Conservation (phyloP, 2,113 vertebrate genomes). For the Pseudorasbora parva region DNA sequence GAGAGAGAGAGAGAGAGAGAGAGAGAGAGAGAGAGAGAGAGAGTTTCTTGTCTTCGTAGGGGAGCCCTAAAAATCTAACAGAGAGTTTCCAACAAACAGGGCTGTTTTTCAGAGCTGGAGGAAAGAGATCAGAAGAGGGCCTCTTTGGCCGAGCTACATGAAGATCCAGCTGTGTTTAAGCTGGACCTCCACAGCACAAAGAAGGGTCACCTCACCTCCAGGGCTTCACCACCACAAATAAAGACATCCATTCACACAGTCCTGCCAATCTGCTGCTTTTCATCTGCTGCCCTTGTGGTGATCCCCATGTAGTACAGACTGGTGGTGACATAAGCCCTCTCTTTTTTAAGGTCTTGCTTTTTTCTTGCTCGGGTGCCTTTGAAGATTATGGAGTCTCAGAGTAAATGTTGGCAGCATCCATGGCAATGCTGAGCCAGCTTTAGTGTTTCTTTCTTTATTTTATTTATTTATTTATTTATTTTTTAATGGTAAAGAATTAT, state of each 20-base stretch:
- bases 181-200: constrained; percentile 49
- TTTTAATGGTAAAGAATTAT: not conserved
- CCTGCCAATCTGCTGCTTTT: constrained; percentile 26
- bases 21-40: not conserved
- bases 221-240: constrained; percentile 33
- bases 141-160: constrained; percentile 49
- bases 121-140: constrained; percentile 13
- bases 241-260: constrained; percentile 47
- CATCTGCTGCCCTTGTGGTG: constrained; percentile 33
- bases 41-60: not conserved
- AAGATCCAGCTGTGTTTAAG: constrained; percentile 67
- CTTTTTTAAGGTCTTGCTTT: constrained; percentile 32
- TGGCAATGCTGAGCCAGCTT: not conserved
- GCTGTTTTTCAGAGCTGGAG: constrained; percentile 28
- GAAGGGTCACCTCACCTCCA: constrained; percentile 32
- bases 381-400: constrained; percentile 12
- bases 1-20: too few relatives aligned
- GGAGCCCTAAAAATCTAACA: not conserved
- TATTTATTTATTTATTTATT: constrained; percentile 18
- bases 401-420: not conserved
- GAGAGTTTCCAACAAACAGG: constrained; percentile 42
- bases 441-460: constrained; percentile 21
- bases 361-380: constrained; percentile 34
- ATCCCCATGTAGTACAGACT: constrained; percentile 42
- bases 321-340: constrained; percentile 27